Conservation (phyloP, 2,797 vertebrate species). For the Scleropages formosus region DNA sequence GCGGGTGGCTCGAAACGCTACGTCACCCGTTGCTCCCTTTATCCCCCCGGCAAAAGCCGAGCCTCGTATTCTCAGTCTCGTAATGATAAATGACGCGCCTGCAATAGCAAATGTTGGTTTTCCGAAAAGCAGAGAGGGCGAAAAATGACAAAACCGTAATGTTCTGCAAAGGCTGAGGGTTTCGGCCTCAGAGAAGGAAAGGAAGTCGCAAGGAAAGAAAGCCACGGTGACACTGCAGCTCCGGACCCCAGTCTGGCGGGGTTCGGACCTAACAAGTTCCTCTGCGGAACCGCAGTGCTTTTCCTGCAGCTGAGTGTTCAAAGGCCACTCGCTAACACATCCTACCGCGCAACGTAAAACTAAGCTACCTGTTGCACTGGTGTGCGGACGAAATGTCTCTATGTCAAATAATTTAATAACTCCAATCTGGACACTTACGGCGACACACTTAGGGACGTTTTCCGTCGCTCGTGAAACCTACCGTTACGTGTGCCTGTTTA, state of each 20-base stretch:
- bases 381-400: constrained; percentile 13
- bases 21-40: neutral
- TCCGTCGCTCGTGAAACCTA: constrained; percentile 11
- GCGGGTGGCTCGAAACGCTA: too few relatives aligned
- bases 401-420: neutral
- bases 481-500: too few relatives aligned
- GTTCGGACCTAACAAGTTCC: neutral
- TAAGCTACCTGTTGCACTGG: neutral
- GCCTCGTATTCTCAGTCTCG: neutral
- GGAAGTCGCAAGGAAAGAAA: constrained; percentile 22
- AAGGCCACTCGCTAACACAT: neutral
- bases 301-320: constrained; percentile 6
- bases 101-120: constrained; percentile 14
- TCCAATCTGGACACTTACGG: neutral
- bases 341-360: neutral
- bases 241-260: constrained; percentile 29
- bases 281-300: neutral
- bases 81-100: neutral
- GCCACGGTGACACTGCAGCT: neutral
- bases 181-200: too few relatives aligned
- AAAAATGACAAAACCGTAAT: too few relatives aligned
- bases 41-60: neutral
- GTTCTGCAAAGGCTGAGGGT: too few relatives aligned
- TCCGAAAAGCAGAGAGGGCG: constrained; percentile 39
- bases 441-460: neutral